These are phyloP conservation scores for Drosophila obscura DNA, from an alignment of 1,140 invertebrate genomes.

Conservation along the genomic window DNA sequence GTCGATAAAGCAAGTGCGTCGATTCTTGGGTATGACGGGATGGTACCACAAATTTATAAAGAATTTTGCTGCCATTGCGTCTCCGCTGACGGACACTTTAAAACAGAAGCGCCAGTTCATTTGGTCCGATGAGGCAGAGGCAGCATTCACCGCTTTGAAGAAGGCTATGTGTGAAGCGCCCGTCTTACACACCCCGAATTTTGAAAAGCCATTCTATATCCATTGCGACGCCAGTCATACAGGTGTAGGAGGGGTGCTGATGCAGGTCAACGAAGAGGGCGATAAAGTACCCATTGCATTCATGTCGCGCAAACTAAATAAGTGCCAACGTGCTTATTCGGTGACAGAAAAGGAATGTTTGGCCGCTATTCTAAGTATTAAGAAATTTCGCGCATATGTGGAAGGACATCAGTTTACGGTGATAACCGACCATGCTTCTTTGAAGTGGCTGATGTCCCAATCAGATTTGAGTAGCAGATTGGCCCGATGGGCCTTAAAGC, in stretches of 20 bases:
- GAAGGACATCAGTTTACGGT: background rate
- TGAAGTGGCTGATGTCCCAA: conserved; percentile 3
- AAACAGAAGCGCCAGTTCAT: background rate
- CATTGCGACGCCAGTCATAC: too few species aligned
- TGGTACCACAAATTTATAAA: conserved; percentile 1
- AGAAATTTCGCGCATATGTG: background rate
- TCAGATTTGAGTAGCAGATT: background rate
- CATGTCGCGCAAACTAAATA: too few species aligned
- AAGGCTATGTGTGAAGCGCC: too few species aligned
- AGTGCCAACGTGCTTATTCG: too few species aligned
- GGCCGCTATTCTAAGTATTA: background rate
- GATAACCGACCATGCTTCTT: conserved; percentile 2
- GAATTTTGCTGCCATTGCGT: background rate
- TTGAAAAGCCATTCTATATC: too few species aligned
- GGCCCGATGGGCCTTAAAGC: background rate
- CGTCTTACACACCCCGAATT: too few species aligned
- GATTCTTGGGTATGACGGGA: background rate
- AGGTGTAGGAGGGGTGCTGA: too few species aligned
- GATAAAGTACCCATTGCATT: too few species aligned
- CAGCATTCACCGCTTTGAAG: too few species aligned
- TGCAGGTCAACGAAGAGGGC: too few species aligned
- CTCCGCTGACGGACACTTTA: background rate
- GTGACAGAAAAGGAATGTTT: too few species aligned
- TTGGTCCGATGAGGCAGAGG: too few species aligned
- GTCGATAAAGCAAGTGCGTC: conserved; percentile 2